Conservation (phyloP, 2,888 invertebrate genomes). For the Lordiphosa andalusiaca region DNA sequence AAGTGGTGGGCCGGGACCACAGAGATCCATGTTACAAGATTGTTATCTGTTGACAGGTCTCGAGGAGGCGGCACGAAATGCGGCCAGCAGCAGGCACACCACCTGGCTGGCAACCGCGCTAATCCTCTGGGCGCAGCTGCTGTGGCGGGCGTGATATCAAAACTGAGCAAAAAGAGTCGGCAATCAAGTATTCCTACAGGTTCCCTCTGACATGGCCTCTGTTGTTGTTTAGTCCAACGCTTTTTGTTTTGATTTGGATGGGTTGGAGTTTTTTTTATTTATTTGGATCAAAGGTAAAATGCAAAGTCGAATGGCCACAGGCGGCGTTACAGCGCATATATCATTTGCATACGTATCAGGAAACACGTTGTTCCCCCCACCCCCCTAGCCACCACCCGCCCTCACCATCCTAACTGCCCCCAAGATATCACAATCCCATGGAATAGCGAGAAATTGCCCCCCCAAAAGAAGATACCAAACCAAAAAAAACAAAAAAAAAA, state of each 20-base stretch:
- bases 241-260: neutral
- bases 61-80: constrained; percentile 64
- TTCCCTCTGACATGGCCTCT: constrained; percentile 31
- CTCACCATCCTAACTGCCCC: constrained; percentile 8
- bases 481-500: neutral
- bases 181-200: constrained; percentile 73
- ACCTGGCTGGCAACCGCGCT: constrained; percentile 30
- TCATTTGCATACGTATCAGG: constrained; percentile 62
- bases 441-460: neutral
- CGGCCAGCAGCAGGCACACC: constrained; percentile 31
- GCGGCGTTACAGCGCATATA: constrained; percentile 48
- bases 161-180: constrained; percentile 62
- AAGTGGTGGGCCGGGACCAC: constrained; percentile 29
- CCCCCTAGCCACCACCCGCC: constrained; percentile 12
- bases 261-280: neutral
- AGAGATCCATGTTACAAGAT: neutral
- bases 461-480: too few relatives aligned
- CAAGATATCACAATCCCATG: constrained; percentile 20
- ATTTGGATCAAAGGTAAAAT: constrained; percentile 13
- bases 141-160: constrained; percentile 60
- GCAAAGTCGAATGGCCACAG: constrained; percentile 46
- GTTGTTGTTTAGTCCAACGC: constrained; percentile 2
- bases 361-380: constrained; percentile 38
- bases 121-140: constrained; percentile 27
- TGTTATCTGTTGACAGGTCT: constrained; percentile 43